Evolutionary conservation across 2,113 vertebrate genomes (phyloP).

Genomic region (Reinhardtius hippoglossoides): DNA sequence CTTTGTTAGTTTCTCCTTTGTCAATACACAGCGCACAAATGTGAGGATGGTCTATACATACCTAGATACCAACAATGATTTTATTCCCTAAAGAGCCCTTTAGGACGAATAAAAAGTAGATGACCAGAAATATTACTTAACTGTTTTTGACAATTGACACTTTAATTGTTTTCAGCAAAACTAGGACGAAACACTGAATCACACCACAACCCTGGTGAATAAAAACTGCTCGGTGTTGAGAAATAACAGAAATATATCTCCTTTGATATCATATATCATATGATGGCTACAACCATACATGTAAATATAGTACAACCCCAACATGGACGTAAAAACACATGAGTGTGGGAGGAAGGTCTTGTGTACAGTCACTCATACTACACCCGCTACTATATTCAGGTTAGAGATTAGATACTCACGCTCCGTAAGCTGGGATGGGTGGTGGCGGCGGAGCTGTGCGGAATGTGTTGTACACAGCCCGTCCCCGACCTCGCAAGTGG

Average conservation of each 20-base stretch:
- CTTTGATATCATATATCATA: too few species aligned
- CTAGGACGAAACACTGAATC: neutral
- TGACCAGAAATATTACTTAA: too few species aligned
- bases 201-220: too few species aligned
- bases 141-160: neutral
- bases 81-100: neutral
- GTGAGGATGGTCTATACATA: constrained; percentile 18
- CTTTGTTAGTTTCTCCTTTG: constrained; percentile 55
- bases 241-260: too few species aligned
- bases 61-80: constrained; percentile 16
- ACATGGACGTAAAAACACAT: too few species aligned
- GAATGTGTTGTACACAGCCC: constrained; percentile 94
- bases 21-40: constrained; percentile 50
- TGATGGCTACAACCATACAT: too few species aligned
- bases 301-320: neutral
- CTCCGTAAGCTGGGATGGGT: constrained; percentile 93
- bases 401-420: constrained; percentile 86
- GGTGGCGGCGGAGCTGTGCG: constrained; percentile 91
- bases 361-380: neutral
- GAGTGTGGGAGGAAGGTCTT: too few species aligned
- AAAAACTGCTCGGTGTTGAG: too few species aligned
- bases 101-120: neutral
- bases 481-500: constrained; percentile 91
- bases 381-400: neutral
- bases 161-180: neutral